Conservation (phyloP, 2,797 vertebrate genomes). For the Tinamus major region DNA sequence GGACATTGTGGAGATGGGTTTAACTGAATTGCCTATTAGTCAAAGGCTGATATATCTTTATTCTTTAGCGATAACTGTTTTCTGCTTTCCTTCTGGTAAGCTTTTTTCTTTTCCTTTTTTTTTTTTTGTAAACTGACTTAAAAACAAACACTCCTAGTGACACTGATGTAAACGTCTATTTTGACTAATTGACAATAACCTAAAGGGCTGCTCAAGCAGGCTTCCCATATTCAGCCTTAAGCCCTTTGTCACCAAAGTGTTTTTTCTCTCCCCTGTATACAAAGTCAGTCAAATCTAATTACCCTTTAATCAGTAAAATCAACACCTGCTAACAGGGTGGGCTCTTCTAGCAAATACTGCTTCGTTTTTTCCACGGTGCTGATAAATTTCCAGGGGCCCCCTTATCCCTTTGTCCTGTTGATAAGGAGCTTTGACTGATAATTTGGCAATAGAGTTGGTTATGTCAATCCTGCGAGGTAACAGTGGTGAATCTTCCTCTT, state of each 20-base stretch:
- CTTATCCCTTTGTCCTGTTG: slow-evolving; percentile 49
- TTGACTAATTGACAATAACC: slow-evolving; percentile 6
- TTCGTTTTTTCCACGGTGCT: not conserved
- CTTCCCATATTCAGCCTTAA: slow-evolving; percentile 15
- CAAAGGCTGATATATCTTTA: not conserved
- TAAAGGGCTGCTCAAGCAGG: not conserved
- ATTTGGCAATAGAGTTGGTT: slow-evolving; percentile 36
- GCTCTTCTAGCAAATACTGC: slow-evolving; percentile 55
- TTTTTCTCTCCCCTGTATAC: not conserved
- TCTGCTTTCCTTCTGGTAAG: not conserved
- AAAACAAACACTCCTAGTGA: not conserved
- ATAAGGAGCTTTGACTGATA: slow-evolving; percentile 49
- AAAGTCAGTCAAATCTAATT: slow-evolving; percentile 54
- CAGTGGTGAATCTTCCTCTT: slow-evolving; percentile 38
- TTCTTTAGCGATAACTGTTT: not conserved
- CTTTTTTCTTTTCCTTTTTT: not conserved
- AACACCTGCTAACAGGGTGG: slow-evolving; percentile 71
- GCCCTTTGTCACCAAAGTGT: not conserved
- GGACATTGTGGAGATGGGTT: slow-evolving; percentile 26
- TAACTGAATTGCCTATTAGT: slow-evolving; percentile 7
- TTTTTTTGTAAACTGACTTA: not conserved
- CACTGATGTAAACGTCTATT: not conserved
- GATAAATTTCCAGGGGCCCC: slow-evolving; percentile 36
- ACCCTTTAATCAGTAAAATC: slow-evolving; percentile 69
- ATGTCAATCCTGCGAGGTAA: slow-evolving; percentile 7